phyloP scores from a whole-genome alignment of 2,888 invertebrate species.

The Volucella zonaria region DNA sequence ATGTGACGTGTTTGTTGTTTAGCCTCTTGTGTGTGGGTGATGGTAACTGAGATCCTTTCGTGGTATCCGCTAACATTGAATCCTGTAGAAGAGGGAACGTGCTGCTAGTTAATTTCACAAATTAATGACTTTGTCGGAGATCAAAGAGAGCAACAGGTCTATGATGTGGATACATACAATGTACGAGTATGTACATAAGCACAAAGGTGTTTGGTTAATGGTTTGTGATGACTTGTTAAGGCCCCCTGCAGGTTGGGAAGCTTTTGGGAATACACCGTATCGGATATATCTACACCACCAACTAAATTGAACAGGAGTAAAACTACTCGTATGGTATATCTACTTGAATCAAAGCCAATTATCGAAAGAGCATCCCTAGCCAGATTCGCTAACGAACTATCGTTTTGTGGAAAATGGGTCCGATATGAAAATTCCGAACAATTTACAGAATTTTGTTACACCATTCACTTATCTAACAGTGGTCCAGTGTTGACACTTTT shows the following conservation, averaged over 20 bases:
- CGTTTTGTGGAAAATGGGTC: too few species aligned
- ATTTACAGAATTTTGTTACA: too few species aligned
- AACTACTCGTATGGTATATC: background rate
- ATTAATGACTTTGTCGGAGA: conserved; percentile 59
- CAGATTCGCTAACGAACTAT: too few species aligned
- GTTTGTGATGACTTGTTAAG: conserved; percentile 34
- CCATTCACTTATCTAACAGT: too few species aligned
- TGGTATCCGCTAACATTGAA: conserved; percentile 40
- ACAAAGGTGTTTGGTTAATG: conserved; percentile 23
- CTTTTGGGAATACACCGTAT: background rate
- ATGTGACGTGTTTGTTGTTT: conserved; percentile 54
- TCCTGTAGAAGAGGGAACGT: background rate
- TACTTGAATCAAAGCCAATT: background rate
- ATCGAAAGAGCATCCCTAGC: too few species aligned
- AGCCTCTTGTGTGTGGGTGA: conserved; percentile 8
- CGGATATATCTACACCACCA: too few species aligned
- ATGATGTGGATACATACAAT: background rate
- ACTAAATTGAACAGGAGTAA: too few species aligned
- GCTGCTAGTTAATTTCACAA: conserved; percentile 39
- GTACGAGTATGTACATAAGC: too few species aligned
- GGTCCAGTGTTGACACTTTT: too few species aligned
- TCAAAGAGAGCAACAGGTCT: conserved; percentile 56
- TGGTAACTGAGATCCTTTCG: conserved; percentile 15
- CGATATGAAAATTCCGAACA: too few species aligned
- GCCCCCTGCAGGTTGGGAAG: conserved; percentile 8